phyloP scores from a whole-genome alignment of 2,888 invertebrate species.

The Eupithecia pulchellata region DNA sequence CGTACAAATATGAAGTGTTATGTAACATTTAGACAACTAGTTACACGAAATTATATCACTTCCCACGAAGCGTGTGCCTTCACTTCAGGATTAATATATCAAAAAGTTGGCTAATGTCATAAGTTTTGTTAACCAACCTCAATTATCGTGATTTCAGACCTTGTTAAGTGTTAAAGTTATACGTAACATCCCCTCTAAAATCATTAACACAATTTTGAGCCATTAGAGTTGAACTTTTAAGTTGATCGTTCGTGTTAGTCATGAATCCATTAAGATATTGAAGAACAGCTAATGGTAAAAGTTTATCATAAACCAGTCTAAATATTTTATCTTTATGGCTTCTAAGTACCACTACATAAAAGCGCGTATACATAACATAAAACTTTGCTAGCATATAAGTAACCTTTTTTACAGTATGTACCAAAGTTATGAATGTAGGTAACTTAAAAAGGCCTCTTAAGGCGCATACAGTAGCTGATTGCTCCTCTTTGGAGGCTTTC shows the following conservation, averaged over 20 bases:
- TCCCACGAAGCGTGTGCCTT: conserved; percentile 24
- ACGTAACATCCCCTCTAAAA: conserved; percentile 42
- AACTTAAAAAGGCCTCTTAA: too few species aligned
- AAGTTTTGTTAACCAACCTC: conserved; percentile 46
- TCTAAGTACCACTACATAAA: too few species aligned
- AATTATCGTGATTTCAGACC: conserved; percentile 47
- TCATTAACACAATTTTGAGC: conserved; percentile 43
- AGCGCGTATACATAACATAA: too few species aligned
- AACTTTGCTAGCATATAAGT: too few species aligned
- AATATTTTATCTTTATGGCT: neutral
- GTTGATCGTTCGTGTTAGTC: conserved; percentile 12
- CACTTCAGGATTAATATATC: conserved; percentile 51
- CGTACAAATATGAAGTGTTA: too few species aligned
- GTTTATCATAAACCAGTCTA: neutral
- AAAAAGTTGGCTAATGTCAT: conserved; percentile 50
- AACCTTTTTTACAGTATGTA: too few species aligned
- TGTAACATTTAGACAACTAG: neutral
- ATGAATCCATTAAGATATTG: conserved; percentile 7
- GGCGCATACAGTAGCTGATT: too few species aligned
- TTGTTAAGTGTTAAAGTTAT: conserved; percentile 45
- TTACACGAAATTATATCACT: neutral
- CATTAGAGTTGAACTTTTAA: conserved; percentile 31
- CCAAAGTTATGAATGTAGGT: too few species aligned
- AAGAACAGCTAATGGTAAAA: neutral
- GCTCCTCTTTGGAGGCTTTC: too few species aligned